Conservation (phyloP, 2,888 invertebrate species). For the Drosophila robusta region DNA sequence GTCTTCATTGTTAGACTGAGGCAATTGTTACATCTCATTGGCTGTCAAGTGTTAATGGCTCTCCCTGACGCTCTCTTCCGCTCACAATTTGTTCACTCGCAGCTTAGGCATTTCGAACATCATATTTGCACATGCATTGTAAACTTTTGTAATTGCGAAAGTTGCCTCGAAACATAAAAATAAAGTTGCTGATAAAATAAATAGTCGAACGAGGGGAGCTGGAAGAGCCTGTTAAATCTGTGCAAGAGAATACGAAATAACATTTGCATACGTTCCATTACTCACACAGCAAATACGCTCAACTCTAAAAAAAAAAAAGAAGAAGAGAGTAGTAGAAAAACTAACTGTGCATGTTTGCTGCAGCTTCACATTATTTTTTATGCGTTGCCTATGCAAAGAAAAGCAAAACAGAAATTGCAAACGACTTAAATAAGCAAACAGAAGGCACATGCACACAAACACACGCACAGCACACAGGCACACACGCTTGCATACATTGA, state of each 20-base stretch:
- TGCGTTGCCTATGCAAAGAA: constrained; percentile 73
- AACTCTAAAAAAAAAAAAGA: constrained; percentile 10
- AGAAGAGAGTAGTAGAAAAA: constrained; percentile 11
- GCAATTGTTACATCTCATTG: neutral
- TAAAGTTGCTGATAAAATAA: constrained; percentile 58
- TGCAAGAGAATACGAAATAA: constrained; percentile 48
- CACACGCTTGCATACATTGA: constrained; percentile 6
- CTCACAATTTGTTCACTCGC: neutral
- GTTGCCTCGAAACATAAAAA: constrained; percentile 46
- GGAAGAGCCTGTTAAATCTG: constrained; percentile 28
- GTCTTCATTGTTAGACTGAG: neutral
- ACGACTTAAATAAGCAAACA: constrained; percentile 78
- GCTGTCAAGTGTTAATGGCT: constrained; percentile 26
- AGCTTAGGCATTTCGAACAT: constrained; percentile 17
- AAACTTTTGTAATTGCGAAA: constrained; percentile 71
- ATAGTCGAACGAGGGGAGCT: neutral
- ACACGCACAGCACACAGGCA: constrained; percentile 14
- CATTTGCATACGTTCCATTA: constrained; percentile 52
- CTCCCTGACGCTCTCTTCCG: neutral
- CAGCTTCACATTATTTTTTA: constrained; percentile 72
- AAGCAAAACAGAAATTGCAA: constrained; percentile 75
- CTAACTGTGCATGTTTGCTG: constrained; percentile 52
- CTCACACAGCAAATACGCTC: constrained; percentile 33
- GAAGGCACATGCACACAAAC: constrained; percentile 20
- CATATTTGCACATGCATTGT: constrained; percentile 47